Evolutionary conservation across 2,113 vertebrate genomes (phyloP).

Genomic region (Empidonax alnorum): DNA sequence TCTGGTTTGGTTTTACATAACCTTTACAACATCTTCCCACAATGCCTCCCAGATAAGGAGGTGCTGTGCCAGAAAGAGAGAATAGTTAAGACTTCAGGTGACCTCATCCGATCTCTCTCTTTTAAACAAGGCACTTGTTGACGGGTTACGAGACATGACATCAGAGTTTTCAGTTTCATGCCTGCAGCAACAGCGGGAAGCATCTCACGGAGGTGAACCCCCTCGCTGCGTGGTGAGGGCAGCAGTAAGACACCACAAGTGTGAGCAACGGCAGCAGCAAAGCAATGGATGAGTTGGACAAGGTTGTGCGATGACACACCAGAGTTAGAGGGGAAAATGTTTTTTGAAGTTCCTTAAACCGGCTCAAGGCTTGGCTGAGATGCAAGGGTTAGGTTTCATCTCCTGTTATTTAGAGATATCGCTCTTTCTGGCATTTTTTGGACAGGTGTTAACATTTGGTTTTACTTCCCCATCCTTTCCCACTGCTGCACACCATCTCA

Average conservation of each 20-base stretch:
- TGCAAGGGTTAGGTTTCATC: background rate
- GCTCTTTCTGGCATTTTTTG: background rate
- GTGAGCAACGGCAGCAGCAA: background rate
- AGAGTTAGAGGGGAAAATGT: background rate
- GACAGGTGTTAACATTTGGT: background rate
- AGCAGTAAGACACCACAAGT: background rate
- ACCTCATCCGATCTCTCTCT: constrained; percentile 57
- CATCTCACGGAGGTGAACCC: background rate
- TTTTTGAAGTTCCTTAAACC: background rate
- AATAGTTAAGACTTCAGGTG: constrained; percentile 32
- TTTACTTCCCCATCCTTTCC: background rate
- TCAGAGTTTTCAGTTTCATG: constrained; percentile 62
- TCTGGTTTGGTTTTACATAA: constrained; percentile 3
- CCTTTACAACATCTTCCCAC: background rate
- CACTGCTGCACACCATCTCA: background rate
- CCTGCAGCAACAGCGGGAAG: background rate
- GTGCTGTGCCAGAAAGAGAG: constrained; percentile 30
- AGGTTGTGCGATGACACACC: background rate
- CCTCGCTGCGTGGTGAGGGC: background rate
- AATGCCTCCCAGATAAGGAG: constrained; percentile 46
- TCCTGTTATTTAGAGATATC: background rate
- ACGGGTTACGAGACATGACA: constrained; percentile 60
- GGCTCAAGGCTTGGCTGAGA: background rate
- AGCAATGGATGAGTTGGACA: background rate
- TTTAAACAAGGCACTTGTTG: constrained; percentile 61